Evolutionary conservation across 2,797 vertebrate species (phyloP), one percentile per base, ranked within the genome.

Genomic region (Erpetoichthys calabaricus): DNA sequence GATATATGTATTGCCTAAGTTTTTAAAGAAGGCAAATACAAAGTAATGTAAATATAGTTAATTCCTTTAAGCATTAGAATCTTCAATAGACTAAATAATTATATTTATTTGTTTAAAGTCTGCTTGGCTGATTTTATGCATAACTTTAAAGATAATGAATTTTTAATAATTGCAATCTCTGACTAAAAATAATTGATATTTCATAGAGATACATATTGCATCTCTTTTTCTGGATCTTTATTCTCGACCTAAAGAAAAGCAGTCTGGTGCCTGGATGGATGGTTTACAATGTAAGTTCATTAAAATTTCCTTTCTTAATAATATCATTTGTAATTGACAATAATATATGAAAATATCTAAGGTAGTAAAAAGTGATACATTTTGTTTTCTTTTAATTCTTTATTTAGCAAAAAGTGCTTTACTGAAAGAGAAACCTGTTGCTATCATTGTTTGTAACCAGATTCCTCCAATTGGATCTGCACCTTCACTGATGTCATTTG

Each of bases 401-500:
- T 49, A 7, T 49, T n/a, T 49, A 59, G 57, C 57, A 43, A 59
- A 10, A 8, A 59, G 57, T 45, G 42, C 45, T 1, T 45, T 59
- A 5, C 45, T 59, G 7, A 7, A 53, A 8, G 42, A 42, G 25
- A 51, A 44, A 42, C 57, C 57, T 8, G 51, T 59, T 44, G 57
- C 57, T 4, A 52, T 59, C 8, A 8, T 59, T 3, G 8, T 41
- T 7, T 59, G 51, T 6, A 59, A 59, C 44, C 57, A 59, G 43
- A 44, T 54, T 25, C 57, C 57, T 41, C 57, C 57, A 10, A 41
- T 53, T 53, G 57, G 57, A 10, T 53, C 57, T 45, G 2, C 42
- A 5, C 57, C 51, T 25, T 59, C 57, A 7, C 57, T 59, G 43
- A 45, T 59, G 57, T 59, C 57, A 4, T 59, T 59, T 53, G 25